These are phyloP conservation scores for Desoria tigrina DNA, from an alignment of 2,888 invertebrate species.

Conservation along the genomic window DNA sequence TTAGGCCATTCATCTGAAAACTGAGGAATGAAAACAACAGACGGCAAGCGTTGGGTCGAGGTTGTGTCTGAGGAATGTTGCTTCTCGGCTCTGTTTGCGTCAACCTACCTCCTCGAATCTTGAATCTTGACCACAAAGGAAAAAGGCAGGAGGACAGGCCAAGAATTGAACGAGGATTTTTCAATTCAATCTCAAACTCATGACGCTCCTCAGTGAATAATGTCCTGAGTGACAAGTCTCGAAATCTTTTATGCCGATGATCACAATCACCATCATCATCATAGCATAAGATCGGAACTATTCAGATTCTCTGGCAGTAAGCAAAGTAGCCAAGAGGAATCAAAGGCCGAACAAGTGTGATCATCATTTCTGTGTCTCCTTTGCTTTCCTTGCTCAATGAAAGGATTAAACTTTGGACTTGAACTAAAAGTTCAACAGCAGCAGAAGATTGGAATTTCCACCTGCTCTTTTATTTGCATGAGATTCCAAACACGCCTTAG, in stretches of 20 bases:
- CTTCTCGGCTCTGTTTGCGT: background rate
- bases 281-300: too few species aligned
- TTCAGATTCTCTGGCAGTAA: too few species aligned
- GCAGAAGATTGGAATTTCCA: slow-evolving; percentile 10
- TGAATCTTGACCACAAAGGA: slow-evolving; percentile 12
- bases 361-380: too few species aligned
- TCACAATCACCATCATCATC: too few species aligned
- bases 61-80: slow-evolving; percentile 19
- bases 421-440: too few species aligned
- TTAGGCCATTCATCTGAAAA: background rate
- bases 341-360: too few species aligned
- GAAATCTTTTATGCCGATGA: too few species aligned
- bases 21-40: slow-evolving; percentile 18
- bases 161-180: slow-evolving; percentile 1
- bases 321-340: too few species aligned
- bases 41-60: slow-evolving; percentile 19
- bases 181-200: slow-evolving; percentile 7
- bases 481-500: too few species aligned
- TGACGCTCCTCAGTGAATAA: slow-evolving; percentile 12
- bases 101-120: slow-evolving; percentile 4
- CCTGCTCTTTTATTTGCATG: slow-evolving; percentile 5
- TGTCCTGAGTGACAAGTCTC: slow-evolving; percentile 13
- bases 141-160: slow-evolving; percentile 6
- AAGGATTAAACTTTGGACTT: too few species aligned
- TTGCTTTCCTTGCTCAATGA: too few species aligned